phyloP scores from a whole-genome alignment of 1,140 invertebrate genomes.

The Aricia agestis region DNA sequence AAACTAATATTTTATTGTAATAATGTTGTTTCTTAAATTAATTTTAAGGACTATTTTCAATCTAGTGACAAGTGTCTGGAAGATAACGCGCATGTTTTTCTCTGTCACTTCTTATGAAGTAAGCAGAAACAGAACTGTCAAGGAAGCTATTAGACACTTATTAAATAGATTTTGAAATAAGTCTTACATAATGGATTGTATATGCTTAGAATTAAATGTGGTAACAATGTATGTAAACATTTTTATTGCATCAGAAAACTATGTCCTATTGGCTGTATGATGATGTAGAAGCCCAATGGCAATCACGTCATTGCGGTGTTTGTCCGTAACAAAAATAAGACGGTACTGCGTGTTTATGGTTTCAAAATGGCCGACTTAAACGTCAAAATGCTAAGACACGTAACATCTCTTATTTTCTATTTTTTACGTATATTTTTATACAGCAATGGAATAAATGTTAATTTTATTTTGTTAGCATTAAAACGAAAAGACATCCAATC shows the following conservation, averaged over 20 bases:
- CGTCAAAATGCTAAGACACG: constrained; percentile 43
- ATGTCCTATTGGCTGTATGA: not conserved
- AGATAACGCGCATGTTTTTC: too few relatives aligned
- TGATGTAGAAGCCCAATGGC: not conserved
- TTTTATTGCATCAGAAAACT: not conserved
- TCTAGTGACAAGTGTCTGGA: too few relatives aligned
- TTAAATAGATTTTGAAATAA: too few relatives aligned
- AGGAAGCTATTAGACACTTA: too few relatives aligned
- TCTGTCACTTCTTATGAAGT: too few relatives aligned
- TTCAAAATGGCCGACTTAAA: constrained; percentile 21
- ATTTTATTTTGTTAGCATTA: constrained; percentile 76
- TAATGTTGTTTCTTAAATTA: not conserved
- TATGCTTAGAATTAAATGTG: not conserved
- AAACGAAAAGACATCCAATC: constrained; percentile 73
- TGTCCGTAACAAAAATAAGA: constrained; percentile 8
- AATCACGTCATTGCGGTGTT: not conserved
- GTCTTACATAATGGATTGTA: not conserved
- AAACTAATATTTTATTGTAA: not conserved
- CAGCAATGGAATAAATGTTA: constrained; percentile 71
- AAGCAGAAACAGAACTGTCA: too few relatives aligned
- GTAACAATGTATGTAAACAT: not conserved
- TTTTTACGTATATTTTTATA: constrained; percentile 75
- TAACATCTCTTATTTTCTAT: constrained; percentile 66
- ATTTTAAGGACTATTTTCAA: not conserved
- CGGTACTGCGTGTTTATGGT: constrained; percentile 21